Percentiles rank a stretch among this genome's conserved stretches.
phyloP scores from a whole-genome alignment of 1,140 invertebrate species.

The Mactra quadrangularis region DNA sequence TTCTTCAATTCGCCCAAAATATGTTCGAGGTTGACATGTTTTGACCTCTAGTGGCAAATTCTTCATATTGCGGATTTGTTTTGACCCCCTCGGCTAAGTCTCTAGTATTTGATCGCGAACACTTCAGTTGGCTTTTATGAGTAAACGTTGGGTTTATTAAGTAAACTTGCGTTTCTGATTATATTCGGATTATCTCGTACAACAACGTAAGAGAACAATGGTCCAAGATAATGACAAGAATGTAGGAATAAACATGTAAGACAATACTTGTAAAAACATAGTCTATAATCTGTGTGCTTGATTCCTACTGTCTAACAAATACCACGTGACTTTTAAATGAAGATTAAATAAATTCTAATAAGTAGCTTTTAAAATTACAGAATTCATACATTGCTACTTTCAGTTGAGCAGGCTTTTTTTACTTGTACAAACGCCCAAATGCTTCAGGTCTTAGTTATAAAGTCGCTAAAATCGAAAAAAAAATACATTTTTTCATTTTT shows the following conservation, averaged over 20 bases:
- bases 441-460: too few species aligned
- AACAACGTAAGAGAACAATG: constrained; percentile 37
- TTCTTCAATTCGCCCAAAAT: constrained; percentile 31
- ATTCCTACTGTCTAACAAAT: too few species aligned
- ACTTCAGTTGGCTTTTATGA: constrained; percentile 54
- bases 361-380: too few species aligned
- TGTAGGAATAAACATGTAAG: constrained; percentile 29
- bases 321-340: too few species aligned
- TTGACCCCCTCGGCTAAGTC: constrained; percentile 32
- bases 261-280: constrained; percentile 15
- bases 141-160: constrained; percentile 54
- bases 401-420: too few species aligned
- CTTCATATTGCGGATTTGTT: constrained; percentile 27
- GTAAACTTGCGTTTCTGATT: constrained; percentile 51
- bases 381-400: too few species aligned
- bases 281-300: neutral
- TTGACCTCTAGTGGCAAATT: constrained; percentile 45
- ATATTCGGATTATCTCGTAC: constrained; percentile 31
- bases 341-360: too few species aligned
- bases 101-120: constrained; percentile 3
- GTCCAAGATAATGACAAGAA: constrained; percentile 37
- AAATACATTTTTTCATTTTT: too few species aligned
- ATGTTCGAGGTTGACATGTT: constrained; percentile 33
- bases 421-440: too few species aligned
- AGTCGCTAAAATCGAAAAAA: too few species aligned